These are phyloP conservation scores for Scyliorhinus canicula DNA, from an alignment of 2,797 vertebrate species.

Conservation along the genomic window DNA sequence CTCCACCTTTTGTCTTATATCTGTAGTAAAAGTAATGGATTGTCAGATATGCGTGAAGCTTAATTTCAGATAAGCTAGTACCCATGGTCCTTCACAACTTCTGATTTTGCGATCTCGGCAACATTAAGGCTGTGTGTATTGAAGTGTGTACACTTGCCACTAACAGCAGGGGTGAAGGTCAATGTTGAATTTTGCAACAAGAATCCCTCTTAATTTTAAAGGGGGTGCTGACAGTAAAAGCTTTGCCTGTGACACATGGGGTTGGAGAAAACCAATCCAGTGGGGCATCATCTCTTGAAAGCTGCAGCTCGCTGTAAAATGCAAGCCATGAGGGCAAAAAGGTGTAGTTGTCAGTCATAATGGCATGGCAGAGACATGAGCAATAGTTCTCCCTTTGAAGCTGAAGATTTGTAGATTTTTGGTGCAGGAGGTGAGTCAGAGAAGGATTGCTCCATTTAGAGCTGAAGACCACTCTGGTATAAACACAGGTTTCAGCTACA, in stretches of 20 bases:
- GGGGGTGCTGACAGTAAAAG: background rate
- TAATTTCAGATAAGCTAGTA: background rate
- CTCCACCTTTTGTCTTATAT: background rate
- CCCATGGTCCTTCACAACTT: background rate
- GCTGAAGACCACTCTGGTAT: background rate
- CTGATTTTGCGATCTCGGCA: background rate
- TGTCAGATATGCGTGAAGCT: background rate
- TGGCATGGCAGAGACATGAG: too few relatives aligned
- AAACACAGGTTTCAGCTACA: background rate
- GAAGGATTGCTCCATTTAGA: background rate
- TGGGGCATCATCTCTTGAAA: background rate
- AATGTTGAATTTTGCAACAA: background rate
- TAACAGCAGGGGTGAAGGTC: background rate
- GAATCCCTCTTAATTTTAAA: background rate
- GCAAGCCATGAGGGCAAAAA: background rate
- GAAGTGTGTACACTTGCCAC: background rate
- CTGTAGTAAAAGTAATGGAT: background rate
- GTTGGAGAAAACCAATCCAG: background rate
- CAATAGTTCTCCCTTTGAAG: background rate
- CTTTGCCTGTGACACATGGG: background rate
- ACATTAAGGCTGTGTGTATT: background rate
- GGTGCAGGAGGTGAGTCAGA: background rate
- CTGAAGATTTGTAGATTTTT: background rate
- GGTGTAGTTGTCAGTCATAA: background rate
- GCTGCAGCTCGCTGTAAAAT: background rate